A percentile compares a stretch with the other conserved stretches of the same genome.
Conservation (phyloP, 2,797 vertebrate genomes). For the Aldrovandia affinis region DNA sequence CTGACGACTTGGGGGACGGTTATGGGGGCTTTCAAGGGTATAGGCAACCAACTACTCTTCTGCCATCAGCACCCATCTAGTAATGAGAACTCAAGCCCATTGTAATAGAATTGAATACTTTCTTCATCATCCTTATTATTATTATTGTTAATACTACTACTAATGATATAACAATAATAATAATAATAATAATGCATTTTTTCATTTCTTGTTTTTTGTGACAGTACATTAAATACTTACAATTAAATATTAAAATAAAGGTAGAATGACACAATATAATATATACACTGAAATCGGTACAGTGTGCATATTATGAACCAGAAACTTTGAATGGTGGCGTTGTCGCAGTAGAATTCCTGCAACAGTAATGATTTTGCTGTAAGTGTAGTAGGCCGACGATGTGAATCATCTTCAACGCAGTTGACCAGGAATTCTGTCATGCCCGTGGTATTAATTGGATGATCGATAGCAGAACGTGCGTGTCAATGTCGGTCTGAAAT, state of each 20-base stretch:
- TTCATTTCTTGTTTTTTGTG: background rate
- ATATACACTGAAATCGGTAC: background rate
- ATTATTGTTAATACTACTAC: too few relatives aligned
- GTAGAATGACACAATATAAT: background rate
- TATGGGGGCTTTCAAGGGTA: too few relatives aligned
- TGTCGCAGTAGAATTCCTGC: background rate
- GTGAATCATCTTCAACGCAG: background rate
- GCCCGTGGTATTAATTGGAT: background rate
- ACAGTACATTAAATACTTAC: background rate
- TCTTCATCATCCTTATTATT: too few relatives aligned
- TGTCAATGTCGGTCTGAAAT: background rate
- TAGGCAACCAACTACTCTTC: background rate
- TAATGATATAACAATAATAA: too few relatives aligned
- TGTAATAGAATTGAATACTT: background rate
- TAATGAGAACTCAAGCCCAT: background rate
- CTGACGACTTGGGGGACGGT: background rate
- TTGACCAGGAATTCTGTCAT: background rate
- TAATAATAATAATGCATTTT: background rate
- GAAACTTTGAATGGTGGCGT: background rate
- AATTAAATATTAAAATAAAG: background rate
- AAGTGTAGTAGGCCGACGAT: background rate
- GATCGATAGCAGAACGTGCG: background rate
- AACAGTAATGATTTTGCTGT: background rate
- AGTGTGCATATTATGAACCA: background rate
- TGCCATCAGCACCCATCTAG: too few relatives aligned